These are phyloP conservation scores for Miltochrista miniata DNA, from an alignment of 2,888 invertebrate species.

Conservation along the genomic window DNA sequence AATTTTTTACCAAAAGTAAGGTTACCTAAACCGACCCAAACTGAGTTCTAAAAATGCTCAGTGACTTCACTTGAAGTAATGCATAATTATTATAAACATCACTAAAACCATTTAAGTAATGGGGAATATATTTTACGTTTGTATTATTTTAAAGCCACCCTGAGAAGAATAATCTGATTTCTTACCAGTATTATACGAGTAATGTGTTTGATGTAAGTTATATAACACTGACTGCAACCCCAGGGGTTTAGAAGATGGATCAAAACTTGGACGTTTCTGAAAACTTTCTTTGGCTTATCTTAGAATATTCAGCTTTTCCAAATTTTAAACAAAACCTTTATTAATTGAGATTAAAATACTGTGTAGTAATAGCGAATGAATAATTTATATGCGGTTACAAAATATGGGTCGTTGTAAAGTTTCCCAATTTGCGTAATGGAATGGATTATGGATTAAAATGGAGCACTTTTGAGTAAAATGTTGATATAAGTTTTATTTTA, in stretches of 20 bases:
- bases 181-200: constrained; percentile 5
- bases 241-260: constrained; percentile 53
- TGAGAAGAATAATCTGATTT: too few species aligned
- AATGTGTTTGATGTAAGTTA: constrained; percentile 48
- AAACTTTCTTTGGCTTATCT: constrained; percentile 56
- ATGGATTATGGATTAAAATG: constrained; percentile 23
- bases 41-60: too few species aligned
- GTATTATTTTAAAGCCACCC: too few species aligned
- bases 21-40: too few species aligned
- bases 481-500: too few species aligned
- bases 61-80: too few species aligned
- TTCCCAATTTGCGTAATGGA: constrained; percentile 40
- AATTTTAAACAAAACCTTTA: constrained; percentile 37
- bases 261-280: constrained; percentile 52
- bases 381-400: constrained; percentile 15
- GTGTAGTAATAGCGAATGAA: constrained; percentile 27
- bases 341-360: constrained; percentile 35
- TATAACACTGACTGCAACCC: constrained; percentile 49
- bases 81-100: too few species aligned
- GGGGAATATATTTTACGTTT: too few species aligned
- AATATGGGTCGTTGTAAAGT: constrained; percentile 29
- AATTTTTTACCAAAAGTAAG: too few species aligned
- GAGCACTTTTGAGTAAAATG: constrained; percentile 2
- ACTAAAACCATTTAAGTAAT: too few species aligned
- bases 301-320: constrained; percentile 35